These are phyloP conservation scores for Aegotheles bennettii DNA, from an alignment of 2,113 vertebrate genomes.

Conservation along the genomic window DNA sequence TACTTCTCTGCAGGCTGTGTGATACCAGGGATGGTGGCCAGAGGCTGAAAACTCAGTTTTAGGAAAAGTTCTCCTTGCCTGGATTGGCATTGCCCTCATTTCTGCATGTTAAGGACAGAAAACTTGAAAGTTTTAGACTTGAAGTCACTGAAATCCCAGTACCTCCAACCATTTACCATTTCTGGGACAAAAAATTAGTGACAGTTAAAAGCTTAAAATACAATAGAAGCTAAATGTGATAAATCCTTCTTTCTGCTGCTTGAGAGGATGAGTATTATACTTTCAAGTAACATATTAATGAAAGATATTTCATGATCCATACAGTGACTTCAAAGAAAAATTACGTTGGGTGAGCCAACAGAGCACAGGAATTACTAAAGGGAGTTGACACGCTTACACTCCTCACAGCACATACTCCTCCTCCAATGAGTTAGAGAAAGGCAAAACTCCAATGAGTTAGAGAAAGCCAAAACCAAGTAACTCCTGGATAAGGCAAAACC, in stretches of 20 bases:
- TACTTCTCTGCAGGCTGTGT: neutral
- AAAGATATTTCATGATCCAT: neutral
- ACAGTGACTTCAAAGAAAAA: slow-evolving; percentile 12
- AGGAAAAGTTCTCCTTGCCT: neutral
- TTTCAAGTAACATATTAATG: neutral
- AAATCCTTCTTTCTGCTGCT: neutral
- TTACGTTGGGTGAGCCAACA: neutral
- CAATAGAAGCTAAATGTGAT: neutral
- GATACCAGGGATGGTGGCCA: neutral
- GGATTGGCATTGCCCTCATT: neutral
- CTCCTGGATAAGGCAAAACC: neutral
- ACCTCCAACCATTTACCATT: neutral
- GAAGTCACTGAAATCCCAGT: neutral
- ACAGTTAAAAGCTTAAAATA: neutral
- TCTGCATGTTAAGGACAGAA: neutral
- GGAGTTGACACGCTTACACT: neutral
- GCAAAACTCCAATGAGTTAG: neutral
- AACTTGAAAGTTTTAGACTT: neutral
- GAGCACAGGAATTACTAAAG: neutral
- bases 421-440: neutral
- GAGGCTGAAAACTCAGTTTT: neutral
- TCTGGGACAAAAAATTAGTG: neutral
- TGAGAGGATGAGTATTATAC: neutral
- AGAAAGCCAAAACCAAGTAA: neutral
- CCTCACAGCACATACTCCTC: neutral